Evolutionary conservation across 2,797 vertebrate genomes (phyloP), one percentile per base, ranked within the genome.

Genomic region (Microctenopoma steveboyesi): DNA sequence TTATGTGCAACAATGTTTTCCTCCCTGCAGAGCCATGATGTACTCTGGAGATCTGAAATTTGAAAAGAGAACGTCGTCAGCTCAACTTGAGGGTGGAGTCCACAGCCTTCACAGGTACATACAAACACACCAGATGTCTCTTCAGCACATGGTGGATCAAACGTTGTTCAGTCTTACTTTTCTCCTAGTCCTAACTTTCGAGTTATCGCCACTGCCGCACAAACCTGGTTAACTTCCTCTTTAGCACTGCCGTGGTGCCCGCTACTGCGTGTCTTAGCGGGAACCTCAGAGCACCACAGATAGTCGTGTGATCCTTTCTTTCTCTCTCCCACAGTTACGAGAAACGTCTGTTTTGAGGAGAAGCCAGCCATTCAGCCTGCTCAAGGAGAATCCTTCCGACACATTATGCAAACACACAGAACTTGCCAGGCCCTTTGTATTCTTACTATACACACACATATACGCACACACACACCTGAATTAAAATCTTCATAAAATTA

Each of bases 21-120:
- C 61, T 49, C 45, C 1, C 1, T 7, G 30, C 88, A 99, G 98
- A 88, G 96, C 94, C 78, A 98, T 99, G 98, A 99, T 99, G 98
- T 99, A 99, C 78, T 96, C 95, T 0, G 98, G 98, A 74, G 97
- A 99, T 81, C 94, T 99, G 68, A 99, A 98, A 86, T 99, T 99
- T 92, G 98, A 99, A 89, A 99, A 95, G 92, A 96, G 98, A 89
- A 98, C 98, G 0, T 77, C 94, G 0, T 99, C 97, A 0, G 98
- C 98, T 56, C 98, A 99, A 77, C 91, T 95, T 84, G 98, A 99
- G 92, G 98, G 98, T 51, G 98, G 97, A 4, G 97, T 99, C 47
- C 98, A 99, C 5, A 89, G 98, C 76, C 91, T 99, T 61, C 98
- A 99, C 91, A 98, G 97, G 98, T 99, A 95, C 91, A 92, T 30